Evolutionary conservation across 2,888 invertebrate genomes (phyloP), one percentile per base, ranked within the genome.

Genomic region (Ophion slaviceki): DNA sequence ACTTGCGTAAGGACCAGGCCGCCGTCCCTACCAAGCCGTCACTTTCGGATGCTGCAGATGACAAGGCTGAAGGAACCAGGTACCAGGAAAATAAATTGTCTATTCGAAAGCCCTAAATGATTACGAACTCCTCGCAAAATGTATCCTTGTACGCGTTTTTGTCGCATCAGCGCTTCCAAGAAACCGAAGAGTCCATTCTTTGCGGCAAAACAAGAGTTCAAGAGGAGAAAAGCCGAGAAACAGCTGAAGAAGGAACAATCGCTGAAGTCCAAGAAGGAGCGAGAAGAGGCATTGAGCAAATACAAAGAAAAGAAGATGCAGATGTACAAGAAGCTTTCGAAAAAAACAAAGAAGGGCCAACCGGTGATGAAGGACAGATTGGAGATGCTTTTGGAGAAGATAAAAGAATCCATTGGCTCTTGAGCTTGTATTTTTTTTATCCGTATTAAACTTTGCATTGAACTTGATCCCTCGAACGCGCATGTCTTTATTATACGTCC

Each of bases 361-460:
- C 98, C 98, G 0, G 94, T 98, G 2, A 98, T 98, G 98, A 97
- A 96, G 83, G 96, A 96, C 78, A 95, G 98, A 88, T 95, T 98
- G 91, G 96, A 98, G 93, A 92, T 97, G 91, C 94, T 98, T 77
- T 94, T 97, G 20, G 96, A 97, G 90, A 96, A 97, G 94, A 97
- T 98, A 89, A 96, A 97, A 93, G 94, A 94, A 90, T 89, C 80
- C 6, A 77, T 67, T 4, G 68, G 68, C 5, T 80, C 32, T 53
- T 40, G 14, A 14, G 17, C 3, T 53, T 11, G 32, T 7, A 28
- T 53, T 47, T 32, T 45, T 32, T 45, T 24, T 11, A 62, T 28
- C 17, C 53, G 17, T 1, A 53, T 53, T 53, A 53, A 53, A 53
- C 17, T 17, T 5, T 14, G 14, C 53, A 17, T 53, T 53, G 14